These are phyloP conservation scores for Odontocerum albicorne DNA, from an alignment of 2,888 invertebrate species.

Conservation along the genomic window DNA sequence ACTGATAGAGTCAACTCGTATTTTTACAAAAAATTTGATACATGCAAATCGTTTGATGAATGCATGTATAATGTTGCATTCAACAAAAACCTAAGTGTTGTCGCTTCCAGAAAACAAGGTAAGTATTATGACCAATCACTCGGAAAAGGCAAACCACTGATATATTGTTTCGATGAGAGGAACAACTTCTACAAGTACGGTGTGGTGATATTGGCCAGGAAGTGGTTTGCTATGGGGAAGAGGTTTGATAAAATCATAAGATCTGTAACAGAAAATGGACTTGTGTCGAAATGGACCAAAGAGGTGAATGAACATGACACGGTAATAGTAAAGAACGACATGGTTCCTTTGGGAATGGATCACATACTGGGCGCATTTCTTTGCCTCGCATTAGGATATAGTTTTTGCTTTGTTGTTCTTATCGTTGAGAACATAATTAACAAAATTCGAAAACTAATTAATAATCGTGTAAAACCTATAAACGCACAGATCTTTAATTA, in stretches of 20 bases:
- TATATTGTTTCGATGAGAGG: conserved; percentile 53
- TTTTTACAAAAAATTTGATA: conserved; percentile 54
- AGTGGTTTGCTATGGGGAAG: conserved; percentile 54
- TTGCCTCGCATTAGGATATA: conserved; percentile 52
- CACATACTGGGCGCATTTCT: conserved; percentile 55
- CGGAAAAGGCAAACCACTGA: conserved; percentile 49
- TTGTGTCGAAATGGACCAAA: conserved; percentile 55
- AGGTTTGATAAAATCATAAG: conserved; percentile 53
- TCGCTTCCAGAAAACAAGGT: conserved; percentile 52
- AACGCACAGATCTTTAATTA: no score
- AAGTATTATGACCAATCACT: conserved; percentile 52
- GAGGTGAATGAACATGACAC: conserved; percentile 48
- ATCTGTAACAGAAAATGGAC: conserved; percentile 53
- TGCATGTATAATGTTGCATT: conserved; percentile 49
- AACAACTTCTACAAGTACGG: conserved; percentile 55
- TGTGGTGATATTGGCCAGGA: conserved; percentile 51
- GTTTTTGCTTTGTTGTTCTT: conserved; percentile 46
- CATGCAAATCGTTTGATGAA: conserved; percentile 47
- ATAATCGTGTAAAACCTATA: no score
- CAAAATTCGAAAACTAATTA: no score
- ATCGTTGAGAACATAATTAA: conserved; percentile 41
- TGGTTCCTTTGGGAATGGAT: conserved; percentile 47
- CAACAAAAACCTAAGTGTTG: conserved; percentile 51
- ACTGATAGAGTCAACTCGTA: conserved; percentile 50
- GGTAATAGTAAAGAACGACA: conserved; percentile 43